Percentiles rank a stretch among this genome's conserved stretches.
Evolutionary conservation across 2,888 invertebrate species (phyloP).

Genomic region (Drosophila mayaguana): DNA sequence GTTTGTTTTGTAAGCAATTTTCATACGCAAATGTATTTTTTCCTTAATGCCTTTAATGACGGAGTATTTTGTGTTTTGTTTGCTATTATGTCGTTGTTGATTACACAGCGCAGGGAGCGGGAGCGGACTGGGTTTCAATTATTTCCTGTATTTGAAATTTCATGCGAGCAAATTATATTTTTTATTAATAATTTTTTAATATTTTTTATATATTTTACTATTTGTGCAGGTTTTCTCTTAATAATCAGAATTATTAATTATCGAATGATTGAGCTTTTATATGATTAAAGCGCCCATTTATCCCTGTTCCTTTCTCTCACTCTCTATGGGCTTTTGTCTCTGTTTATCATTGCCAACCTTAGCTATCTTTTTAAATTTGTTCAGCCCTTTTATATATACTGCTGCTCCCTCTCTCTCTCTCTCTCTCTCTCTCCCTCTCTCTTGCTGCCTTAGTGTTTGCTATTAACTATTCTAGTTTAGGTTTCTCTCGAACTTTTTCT

Average conservation of each 20-base stretch:
- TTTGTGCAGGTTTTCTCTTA: not conserved
- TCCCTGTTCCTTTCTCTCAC: not conserved
- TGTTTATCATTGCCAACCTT: too few species aligned
- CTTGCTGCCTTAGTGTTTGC: too few species aligned
- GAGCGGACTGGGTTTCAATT: not conserved
- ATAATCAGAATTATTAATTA: conserved; percentile 1
- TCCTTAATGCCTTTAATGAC: conserved; percentile 34
- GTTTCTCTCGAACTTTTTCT: too few species aligned
- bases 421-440: not conserved
- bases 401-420: too few species aligned
- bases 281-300: not conserved
- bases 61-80: conserved; percentile 29
- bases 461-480: too few species aligned
- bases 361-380: too few species aligned
- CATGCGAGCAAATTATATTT: not conserved
- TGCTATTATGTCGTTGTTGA: not conserved
- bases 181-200: too few species aligned
- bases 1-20: conserved; percentile 24
- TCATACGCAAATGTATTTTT: conserved; percentile 25
- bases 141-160: not conserved
- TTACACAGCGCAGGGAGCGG: not conserved
- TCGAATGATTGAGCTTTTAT: not conserved
- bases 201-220: too few species aligned
- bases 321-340: not conserved
- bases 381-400: too few species aligned